Base-by-base conservation (phyloP, 2,888 invertebrate species). In the Diadegma fenestrale region DNA sequence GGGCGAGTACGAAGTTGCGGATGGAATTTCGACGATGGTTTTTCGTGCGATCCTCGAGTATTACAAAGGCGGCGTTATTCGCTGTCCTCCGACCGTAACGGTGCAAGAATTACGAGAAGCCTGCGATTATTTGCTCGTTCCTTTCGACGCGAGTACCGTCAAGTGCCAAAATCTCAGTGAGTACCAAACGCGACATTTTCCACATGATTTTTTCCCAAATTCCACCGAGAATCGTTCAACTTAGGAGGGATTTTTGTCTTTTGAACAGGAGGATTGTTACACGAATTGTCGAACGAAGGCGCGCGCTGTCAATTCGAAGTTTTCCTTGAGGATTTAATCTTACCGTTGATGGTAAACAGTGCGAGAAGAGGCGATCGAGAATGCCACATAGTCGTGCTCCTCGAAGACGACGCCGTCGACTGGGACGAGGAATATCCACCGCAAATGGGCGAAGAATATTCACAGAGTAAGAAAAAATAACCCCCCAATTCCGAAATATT, bases 351-450 rank as follows among this genome's bases (percentile, higher is more conserved):
- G 99, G 99, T 99, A 48, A 97, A 97, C 88, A 97, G 97, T 0
- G 98, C 98, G 0, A 96, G 99, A 94, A 95, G 98, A 80, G 99
- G 99, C 0, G 99, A 99, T 94, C 95, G 99, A 8, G 99, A 99
- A 94, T 99, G 99, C 94, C 99, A 99, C 93, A 98, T 99, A 84
- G 99, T 99, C 30, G 98, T 99, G 5, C 95, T 99, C 63, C 95
- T 99, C 54, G 99, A 99, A 92, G 99, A 99, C 90, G 99, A 99
- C 94, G 96, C 96, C 4, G 96, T 97, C 37, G 99, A 99, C 92
- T 99, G 99, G 99, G 99, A 99, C 93, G 99, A 99, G 92, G 98
- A 99, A 93, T 99, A 98, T 94, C 99, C 99, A 0, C 99, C 99
- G 0, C 99, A 99, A 94, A 99, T 99, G 98, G 99, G 99, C 8